Evolutionary conservation across 2,797 vertebrate genomes (phyloP), one percentile per base, ranked within the genome.

Genomic region (Chrosomus eos): DNA sequence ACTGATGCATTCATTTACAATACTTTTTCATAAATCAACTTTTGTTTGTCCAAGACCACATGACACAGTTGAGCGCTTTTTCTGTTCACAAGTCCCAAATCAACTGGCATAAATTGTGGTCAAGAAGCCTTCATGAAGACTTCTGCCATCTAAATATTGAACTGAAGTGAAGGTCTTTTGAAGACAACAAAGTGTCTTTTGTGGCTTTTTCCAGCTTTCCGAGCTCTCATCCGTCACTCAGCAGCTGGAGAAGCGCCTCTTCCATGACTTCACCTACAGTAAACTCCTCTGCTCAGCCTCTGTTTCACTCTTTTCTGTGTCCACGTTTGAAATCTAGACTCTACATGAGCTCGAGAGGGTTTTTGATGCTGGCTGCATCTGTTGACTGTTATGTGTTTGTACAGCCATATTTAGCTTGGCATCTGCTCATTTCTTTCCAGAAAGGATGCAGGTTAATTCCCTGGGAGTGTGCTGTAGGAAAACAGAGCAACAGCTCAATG

Each of bases 111-210:
- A 60, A 78, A 64, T 28, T 64, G 58, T 31, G 76, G 76, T 64
- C 38, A 45, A 40, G 38, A 62, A 78, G 6, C 58, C 36, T 31
- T 77, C 10, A 31, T 64, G 76, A 64, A 5, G 10, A 14, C 14
- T 13, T 78, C 36, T 64, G 38, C 8, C 18, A 51, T 51, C 16
- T 64, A 75, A 62, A 21, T n/a, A 28, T 33, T 51, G 70, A 13
- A 13, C 5, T 86, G 23, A 86, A 60, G 82, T 28, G 70, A n/a
- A 7, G 26, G 40, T 55, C 4, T 88, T 81, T 58, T 84, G 23
- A 67, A n/a, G n/a, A 53, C 21, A 77, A 74, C 75, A 87, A 68
- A 60, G 36, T 72, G 45, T 83, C 19, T 84, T 89, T 26, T 83
- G 73, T 84, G 14, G n/a, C 53, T 43, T 58, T 84, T 81, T 79